phyloP scores from a whole-genome alignment of 2,797 vertebrate genomes.

The Apodemus agrarius region DNA sequence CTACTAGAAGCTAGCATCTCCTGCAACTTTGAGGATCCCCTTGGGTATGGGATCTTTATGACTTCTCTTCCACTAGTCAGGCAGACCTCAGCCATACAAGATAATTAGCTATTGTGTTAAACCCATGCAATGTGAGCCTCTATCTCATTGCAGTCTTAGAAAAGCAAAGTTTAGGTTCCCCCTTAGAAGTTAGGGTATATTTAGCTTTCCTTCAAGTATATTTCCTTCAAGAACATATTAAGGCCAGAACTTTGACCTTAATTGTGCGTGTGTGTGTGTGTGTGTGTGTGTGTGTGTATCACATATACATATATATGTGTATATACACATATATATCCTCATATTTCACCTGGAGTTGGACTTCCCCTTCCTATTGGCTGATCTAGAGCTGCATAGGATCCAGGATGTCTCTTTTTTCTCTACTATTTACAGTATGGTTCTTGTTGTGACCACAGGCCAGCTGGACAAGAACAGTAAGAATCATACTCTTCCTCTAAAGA shows the following conservation, averaged over 20 bases:
- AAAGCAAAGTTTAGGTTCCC: not conserved
- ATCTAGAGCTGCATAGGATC: not conserved
- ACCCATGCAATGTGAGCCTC: not conserved
- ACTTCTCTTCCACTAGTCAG: not conserved
- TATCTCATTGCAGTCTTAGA: constrained; percentile 22
- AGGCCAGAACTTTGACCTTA: not conserved
- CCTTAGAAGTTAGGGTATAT: not conserved
- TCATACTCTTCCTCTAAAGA: constrained; percentile 25
- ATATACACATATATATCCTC: not conserved
- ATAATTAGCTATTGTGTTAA: not conserved
- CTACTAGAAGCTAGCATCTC: not conserved
- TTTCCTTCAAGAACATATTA: constrained; percentile 33
- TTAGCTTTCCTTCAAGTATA: constrained; percentile 12
- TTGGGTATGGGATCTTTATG: not conserved
- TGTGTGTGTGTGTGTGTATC: no score
- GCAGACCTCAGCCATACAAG: not conserved
- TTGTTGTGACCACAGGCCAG: not conserved
- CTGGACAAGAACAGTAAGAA: not conserved
- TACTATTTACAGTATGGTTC: not conserved
- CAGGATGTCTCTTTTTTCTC: not conserved
- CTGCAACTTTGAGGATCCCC: not conserved
- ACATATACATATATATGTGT: no score
- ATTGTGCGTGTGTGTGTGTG: not conserved
- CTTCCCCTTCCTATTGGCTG: not conserved
- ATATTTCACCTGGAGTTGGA: not conserved